Base-by-base conservation (phyloP, 2,888 invertebrate species). In the Tachina lurida region DNA sequence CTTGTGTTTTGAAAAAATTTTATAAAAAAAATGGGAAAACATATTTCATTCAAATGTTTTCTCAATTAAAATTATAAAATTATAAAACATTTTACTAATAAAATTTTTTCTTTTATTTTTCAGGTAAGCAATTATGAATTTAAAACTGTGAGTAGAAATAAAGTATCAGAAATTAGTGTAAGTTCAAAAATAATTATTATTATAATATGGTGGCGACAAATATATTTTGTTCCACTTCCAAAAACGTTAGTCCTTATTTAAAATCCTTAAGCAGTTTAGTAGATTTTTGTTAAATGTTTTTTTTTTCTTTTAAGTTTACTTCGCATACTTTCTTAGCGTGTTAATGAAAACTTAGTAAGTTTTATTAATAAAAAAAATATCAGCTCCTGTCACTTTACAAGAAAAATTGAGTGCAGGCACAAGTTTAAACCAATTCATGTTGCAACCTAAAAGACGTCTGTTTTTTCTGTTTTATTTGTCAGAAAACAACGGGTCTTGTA, bases 391-490 rank as follows among this genome's bases (percentile, higher is more conserved):
- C 65, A 73, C 41, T 83, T 67, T 70, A 67, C 19, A 31, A 47
- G 31, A 74, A 76, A 22, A 78, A 78, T 78, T 74, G 56, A 75
- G 70, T 70, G 75, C 79, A 74, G 22, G 84, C 84, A 70, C 74
- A 84, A 83, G 70, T 70, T 67, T 58, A 83, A 83, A 60, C 49
- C 73, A 65, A 77, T 83, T 68, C 58, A 62, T 75, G 74, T 75
- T 65, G 41, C 17, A 58, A 49, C 56, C 74, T 60, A 31, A 56
- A 74, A 74, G 49, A 73, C 47, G 60, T 31, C 45, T 15, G 17
- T 22, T 73, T 54, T 68, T 60, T 13, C 2, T 58, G 7, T 39
- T 60, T 43, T 41, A 67, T 80, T 80, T 67, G 71, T 73, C 74
- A 68, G 74, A 74, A 75, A 68, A 41, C 60, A 75, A 81, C 74